Conservation (phyloP, 2,113 vertebrate genomes). For the Thermophis baileyi region DNA sequence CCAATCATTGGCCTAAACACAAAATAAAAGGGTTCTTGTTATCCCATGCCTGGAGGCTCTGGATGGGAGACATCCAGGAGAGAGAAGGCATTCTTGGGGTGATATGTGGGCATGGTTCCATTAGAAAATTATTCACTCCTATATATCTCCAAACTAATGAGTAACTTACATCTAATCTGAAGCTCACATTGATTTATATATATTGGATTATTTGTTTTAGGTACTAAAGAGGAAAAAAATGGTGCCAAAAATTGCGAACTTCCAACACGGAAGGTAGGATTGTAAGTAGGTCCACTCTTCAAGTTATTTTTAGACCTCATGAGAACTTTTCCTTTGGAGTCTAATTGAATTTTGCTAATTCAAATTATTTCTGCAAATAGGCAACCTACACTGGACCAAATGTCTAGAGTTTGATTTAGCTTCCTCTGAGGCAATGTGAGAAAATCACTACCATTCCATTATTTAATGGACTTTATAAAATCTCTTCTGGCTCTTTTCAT, state of each 20-base stretch:
- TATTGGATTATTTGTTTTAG: background rate
- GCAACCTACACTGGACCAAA: background rate
- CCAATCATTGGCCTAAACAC: background rate
- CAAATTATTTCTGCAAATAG: background rate
- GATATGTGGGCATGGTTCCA: background rate
- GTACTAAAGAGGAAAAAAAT: background rate
- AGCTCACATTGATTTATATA: background rate
- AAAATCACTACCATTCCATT: background rate
- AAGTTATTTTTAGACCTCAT: background rate
- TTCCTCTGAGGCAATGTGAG: background rate
- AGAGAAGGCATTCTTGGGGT: background rate
- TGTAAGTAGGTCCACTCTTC: background rate
- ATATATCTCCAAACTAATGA: background rate
- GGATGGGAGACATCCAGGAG: background rate
- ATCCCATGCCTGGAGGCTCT: background rate
- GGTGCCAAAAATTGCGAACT: background rate
- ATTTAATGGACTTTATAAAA: background rate
- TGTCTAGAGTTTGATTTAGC: constrained; percentile 1
- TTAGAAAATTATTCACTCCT: background rate
- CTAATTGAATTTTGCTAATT: background rate
- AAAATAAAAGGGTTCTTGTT: background rate
- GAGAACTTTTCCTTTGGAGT: background rate
- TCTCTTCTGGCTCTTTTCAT: background rate
- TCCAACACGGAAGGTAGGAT: background rate
- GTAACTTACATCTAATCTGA: background rate